Evolutionary conservation across 2,113 vertebrate species (phyloP), one percentile per base, ranked within the genome.

Genomic region (Scatophagus argus): DNA sequence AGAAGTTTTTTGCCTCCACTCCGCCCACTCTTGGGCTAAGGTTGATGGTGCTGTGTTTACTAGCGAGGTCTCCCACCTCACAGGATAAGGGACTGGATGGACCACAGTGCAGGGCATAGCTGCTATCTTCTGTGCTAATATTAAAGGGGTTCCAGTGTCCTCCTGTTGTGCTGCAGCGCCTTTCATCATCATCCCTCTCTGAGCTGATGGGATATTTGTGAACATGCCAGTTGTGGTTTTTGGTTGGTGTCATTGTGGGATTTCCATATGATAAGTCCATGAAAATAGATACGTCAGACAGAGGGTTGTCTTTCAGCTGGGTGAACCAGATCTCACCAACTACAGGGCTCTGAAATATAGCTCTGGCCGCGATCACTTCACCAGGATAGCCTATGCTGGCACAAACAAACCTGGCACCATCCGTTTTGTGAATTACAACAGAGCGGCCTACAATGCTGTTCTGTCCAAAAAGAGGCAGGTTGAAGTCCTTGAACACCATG

Each of bases 361-460:
- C 94, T 51, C 67, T 87, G 32, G 81, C 94, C 6, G 90, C 90
- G 0, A 55, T 60, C 9, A 95, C 89, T 11, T 94, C 86, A 10
- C 91, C 93, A 0, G 93, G 92, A 65, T 94, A 94, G 12, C 84
- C 55, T 23, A 96, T 94, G 75, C 87, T 92, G 47, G 92, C 81
- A 46, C 95, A 96, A 34, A 76, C 89, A 81, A 85, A 91, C 55
- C 94, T 89, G 0, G 73, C 3, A 11, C 88, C 84, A 25, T 87
- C 31, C 16, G 60, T 43, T 46, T 61, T 32, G 54, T 95, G 94
- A 41, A 96, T 88, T 6, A 96, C 94, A 3, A 96, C 71, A 6
- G 95, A 96, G 19, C 94, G 95, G 10, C 95, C 95, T 3, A 95
- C 86, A 12, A 96, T 94, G 81, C 95, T 96, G 74, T 96, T 95